Percentiles rank a stretch among this genome's conserved stretches.
These are phyloP conservation scores for Acrocyrtus sp. DNA, from an alignment of 2,888 invertebrate genomes.

Conservation along the genomic window DNA sequence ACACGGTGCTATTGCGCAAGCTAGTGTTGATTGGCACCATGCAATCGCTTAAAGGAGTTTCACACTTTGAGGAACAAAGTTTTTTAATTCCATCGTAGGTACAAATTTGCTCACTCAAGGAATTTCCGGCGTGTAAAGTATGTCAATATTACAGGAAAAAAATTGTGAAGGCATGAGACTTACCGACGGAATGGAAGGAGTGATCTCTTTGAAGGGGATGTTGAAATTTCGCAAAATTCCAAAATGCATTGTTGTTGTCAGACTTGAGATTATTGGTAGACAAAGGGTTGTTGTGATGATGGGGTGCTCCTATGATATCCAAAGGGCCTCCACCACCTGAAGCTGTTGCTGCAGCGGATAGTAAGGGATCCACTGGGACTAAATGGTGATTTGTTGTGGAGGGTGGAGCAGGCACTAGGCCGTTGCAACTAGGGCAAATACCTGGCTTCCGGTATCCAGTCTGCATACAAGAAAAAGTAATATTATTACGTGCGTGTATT, in stretches of 20 bases:
- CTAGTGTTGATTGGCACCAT: neutral
- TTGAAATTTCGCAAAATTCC: conserved; percentile 58
- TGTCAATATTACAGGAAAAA: too few species aligned
- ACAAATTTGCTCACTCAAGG: conserved; percentile 23
- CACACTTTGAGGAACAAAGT: neutral
- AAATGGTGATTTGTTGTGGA: conserved; percentile 45
- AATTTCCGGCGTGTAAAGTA: conserved; percentile 43
- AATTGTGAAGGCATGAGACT: too few species aligned
- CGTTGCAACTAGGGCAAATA: conserved; percentile 61
- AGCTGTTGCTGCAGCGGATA: conserved; percentile 12
- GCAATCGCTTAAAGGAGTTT: conserved; percentile 26
- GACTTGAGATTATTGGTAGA: conserved; percentile 22
- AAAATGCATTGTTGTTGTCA: conserved; percentile 53
- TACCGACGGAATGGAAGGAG: conserved; percentile 61
- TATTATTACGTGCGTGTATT: neutral
- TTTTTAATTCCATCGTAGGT: neutral
- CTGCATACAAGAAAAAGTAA: conserved; percentile 11
- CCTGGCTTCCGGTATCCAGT: conserved; percentile 50
- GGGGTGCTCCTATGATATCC: conserved; percentile 12
- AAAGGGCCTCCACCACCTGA: conserved; percentile 24
- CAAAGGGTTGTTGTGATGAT: conserved; percentile 15
- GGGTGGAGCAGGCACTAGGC: conserved; percentile 52
- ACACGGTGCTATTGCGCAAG: neutral
- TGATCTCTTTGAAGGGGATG: conserved; percentile 61
- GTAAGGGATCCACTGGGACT: conserved; percentile 41